phyloP scores from a whole-genome alignment of 2,888 invertebrate genomes.

The Eupithecia abbreviata region DNA sequence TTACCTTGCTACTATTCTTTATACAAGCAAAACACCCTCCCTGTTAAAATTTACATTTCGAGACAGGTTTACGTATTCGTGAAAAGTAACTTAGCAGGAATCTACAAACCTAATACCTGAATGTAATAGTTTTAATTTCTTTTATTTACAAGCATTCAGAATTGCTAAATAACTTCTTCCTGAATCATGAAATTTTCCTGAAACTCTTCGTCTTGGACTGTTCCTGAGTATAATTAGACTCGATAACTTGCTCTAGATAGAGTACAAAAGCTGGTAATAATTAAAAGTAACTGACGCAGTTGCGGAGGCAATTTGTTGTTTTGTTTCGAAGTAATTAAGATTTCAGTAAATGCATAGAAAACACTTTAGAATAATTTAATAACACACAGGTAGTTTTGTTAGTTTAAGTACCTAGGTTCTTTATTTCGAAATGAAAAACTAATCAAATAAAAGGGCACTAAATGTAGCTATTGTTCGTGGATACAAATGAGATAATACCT shows the following conservation, averaged over 20 bases:
- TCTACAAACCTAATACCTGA: background rate
- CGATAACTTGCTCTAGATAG: conserved; percentile 7
- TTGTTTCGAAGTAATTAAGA: background rate
- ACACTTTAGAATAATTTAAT: background rate
- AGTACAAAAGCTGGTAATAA: conserved; percentile 1
- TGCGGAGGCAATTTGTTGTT: background rate
- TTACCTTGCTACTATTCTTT: background rate
- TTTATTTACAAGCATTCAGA: background rate
- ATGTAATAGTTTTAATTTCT: background rate
- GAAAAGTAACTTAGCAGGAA: background rate
- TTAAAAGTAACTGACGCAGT: conserved; percentile 6
- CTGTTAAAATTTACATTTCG: background rate
- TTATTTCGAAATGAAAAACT: too few relatives aligned
- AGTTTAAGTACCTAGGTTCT: background rate
- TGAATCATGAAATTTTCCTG: background rate
- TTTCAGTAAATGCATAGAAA: background rate
- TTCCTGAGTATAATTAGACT: conserved; percentile 3
- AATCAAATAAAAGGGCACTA: background rate
- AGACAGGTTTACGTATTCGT: background rate
- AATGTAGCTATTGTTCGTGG: background rate
- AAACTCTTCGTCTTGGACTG: background rate
- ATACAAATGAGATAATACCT: background rate
- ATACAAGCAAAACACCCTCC: background rate
- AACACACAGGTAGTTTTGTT: background rate
- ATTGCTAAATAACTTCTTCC: background rate